These are phyloP conservation scores for Limnodromus scolopaceus DNA, from an alignment of 2,797 vertebrate species.

Conservation along the genomic window DNA sequence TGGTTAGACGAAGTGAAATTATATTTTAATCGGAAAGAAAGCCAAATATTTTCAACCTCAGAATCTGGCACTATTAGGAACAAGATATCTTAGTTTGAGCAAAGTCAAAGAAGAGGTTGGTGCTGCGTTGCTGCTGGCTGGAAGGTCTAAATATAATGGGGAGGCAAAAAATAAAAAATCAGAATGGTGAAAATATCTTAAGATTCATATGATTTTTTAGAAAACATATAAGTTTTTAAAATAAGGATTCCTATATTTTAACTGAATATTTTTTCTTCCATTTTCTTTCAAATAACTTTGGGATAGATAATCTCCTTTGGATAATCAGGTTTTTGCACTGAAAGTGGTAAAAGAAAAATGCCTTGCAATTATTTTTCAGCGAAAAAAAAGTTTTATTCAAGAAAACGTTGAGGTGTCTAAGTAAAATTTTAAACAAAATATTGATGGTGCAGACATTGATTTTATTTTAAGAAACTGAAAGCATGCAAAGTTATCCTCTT, in stretches of 20 bases:
- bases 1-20: background rate
- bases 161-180: background rate
- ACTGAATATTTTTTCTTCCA: background rate
- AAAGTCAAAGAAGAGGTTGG: background rate
- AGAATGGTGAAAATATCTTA: background rate
- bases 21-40: background rate
- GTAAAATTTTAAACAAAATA: background rate
- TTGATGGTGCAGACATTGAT: background rate
- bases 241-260: background rate
- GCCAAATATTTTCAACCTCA: background rate
- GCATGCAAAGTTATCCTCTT: background rate
- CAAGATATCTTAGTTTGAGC: background rate
- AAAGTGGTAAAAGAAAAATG: background rate
- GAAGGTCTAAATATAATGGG: background rate
- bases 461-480: background rate
- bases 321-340: background rate
- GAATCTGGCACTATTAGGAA: background rate
- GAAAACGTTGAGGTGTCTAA: background rate
- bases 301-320: background rate
- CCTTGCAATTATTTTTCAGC: background rate
- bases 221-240: background rate
- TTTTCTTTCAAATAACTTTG: background rate
- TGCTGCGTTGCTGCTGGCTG: background rate
- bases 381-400: background rate
- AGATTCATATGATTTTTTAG: accelerated